Evolutionary conservation across 2,888 invertebrate species (phyloP), one percentile per base, ranked within the genome.

Genomic region (Hylaea fasciaria): DNA sequence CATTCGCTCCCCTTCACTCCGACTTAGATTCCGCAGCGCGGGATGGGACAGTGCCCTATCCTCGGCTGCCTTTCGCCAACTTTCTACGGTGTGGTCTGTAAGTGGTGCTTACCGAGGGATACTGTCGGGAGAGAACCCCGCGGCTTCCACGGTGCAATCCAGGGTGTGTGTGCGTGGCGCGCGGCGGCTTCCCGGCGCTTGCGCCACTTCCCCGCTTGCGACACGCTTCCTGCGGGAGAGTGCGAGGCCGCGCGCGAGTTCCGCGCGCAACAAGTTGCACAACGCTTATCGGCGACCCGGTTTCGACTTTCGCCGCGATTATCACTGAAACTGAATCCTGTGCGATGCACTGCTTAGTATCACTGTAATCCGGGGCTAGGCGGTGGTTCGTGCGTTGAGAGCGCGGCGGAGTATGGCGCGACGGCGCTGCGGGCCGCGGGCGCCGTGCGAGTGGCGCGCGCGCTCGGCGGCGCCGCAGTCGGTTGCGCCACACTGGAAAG

Each of bases 401-500:
- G 78, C 83, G 80, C 81, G 82, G 74, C 75, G 75, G 76, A 81
- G 39, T 39, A 51, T 81, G 87, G 89, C 89, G 89, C 89, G 84
- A 87, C 89, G 89, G 90, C 89, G 91, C 88, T 87, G 87, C 87
- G 90, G 89, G 90, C 90, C 90, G 91, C 90, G 90, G 87, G 89
- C 91, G 91, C 90, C 91, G 91, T 86, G 86, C 90, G 90, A 91
- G 91, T 91, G 92, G 87, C 90, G 86, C 84, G 83, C 84, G 82
- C 83, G 78, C 78, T 78, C 75, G 76, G 81, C 87, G 86, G 83
- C 82, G 86, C 84, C 86, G 85, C 84, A 79, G 81, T 82, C 86
- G 85, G 87, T 91, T 92, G 91, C 91, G 91, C 88, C 91, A 91
- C 88, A 86, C 84, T 87, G 82, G 91, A 91, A 91, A 92, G 91